Evolutionary conservation across 2,888 invertebrate genomes (phyloP), one percentile per base, ranked within the genome.

Genomic region (Pristionchus maxplancki): DNA sequence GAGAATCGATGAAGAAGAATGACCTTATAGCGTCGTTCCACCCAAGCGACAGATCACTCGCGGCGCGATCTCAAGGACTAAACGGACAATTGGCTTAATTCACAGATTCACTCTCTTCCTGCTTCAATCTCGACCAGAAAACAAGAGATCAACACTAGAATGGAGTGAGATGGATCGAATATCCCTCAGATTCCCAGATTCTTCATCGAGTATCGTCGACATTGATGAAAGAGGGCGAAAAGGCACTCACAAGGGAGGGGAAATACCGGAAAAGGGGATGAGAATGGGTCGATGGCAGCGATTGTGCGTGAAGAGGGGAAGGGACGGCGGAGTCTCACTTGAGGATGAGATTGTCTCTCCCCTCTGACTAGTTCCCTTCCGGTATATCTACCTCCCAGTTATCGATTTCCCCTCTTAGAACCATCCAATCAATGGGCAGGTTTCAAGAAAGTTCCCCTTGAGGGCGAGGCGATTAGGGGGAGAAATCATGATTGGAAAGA

Each of bases 301-400:
- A 67, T 67, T 67, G 67, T 6, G n/a, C n/a, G 62, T 17, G 71
- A 71, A 48, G 78, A 78, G 78, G 40, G 40, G 37, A 74, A 17
- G 67, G 34, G n/a, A 78, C 44, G 44, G 48, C 44, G 44, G 48
- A 48, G 78, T 78, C 78, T 78, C 78, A 78, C 78, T 78, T 78
- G 78, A 78, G 44, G 71, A 78, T 78, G 78, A 78, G 78, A 78
- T 78, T 78, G 78, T 44, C 37, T 71, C 71, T n/a, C 62, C 62
- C 58, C 64, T 67, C 9, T 78, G 78, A 78, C 78, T 78, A 78
- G 78, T 78, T 78, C 78, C 74, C 78, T 78, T 78, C 78, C 78
- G 40, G n/a, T 37, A 37, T 37, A 37, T 37, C 37, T 37, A 71
- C 28, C 28, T 37, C 9, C 28, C 44, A 78, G 78, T 48, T 78